A percentile compares a stretch with the other conserved stretches of the same genome.
phyloP scores from a whole-genome alignment of 2,113 vertebrate genomes.

The Silurus asotus region DNA sequence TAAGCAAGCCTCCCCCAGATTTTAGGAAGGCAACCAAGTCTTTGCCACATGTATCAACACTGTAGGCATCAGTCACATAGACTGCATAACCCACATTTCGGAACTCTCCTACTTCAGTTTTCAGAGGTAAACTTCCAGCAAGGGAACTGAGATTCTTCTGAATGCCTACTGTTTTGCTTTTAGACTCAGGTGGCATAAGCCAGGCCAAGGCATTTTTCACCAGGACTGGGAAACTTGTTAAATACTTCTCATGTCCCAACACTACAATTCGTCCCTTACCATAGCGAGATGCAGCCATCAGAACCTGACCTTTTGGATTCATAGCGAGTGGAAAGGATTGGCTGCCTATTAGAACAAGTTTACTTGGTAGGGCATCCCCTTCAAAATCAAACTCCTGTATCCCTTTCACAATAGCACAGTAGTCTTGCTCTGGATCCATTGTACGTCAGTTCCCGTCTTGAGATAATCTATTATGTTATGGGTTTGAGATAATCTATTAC shows the following conservation, averaged over 20 bases:
- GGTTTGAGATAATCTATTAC: neutral
- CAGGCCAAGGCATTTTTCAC: slow-evolving; percentile 80
- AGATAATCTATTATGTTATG: neutral
- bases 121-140: slow-evolving; percentile 67
- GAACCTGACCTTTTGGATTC: slow-evolving; percentile 68
- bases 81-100: slow-evolving; percentile 58
- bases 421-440: slow-evolving; percentile 60
- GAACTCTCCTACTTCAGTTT: slow-evolving; percentile 61
- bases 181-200: slow-evolving; percentile 72
- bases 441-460: neutral
- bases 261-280: slow-evolving; percentile 81
- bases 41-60: slow-evolving; percentile 55
- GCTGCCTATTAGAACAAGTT: slow-evolving; percentile 70
- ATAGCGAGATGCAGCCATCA: slow-evolving; percentile 74
- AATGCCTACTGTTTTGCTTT: slow-evolving; percentile 69
- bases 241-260: slow-evolving; percentile 78
- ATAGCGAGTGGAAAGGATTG: slow-evolving; percentile 72
- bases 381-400: slow-evolving; percentile 65
- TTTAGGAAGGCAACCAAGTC: slow-evolving; percentile 78
- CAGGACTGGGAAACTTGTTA: slow-evolving; percentile 72
- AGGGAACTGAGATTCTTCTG: slow-evolving; percentile 64
- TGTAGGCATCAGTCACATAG: slow-evolving; percentile 79
- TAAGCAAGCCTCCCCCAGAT: slow-evolving; percentile 80
- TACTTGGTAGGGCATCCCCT: slow-evolving; percentile 52
- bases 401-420: slow-evolving; percentile 63